Evolutionary conservation across 2,797 vertebrate species (phyloP), one percentile per base, ranked within the genome.

Genomic region (Sebastes minor): DNA sequence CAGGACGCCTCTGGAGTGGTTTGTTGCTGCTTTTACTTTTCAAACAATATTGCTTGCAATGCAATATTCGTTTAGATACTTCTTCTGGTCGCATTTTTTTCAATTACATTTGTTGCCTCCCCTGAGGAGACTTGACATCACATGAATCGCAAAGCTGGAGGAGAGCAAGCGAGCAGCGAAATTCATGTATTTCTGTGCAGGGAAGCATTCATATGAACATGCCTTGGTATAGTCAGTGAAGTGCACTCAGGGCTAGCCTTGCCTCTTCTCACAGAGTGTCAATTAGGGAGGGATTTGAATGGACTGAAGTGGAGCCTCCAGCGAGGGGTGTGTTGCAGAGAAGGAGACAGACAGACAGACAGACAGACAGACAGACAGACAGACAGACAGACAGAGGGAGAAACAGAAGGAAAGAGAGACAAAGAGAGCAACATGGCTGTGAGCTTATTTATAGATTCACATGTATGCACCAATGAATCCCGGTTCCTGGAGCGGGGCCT

Each of bases 241-340:
- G 93, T 92, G 92, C 89, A 91, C 91, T 92, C 88, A 75, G 90
- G 92, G 88, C 85, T 88, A 83, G 86, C 88, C 85, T 90, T 63
- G 88, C 85, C 88, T 91, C 83, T 86, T 84, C 88, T 88, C 88
- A 74, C 90, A 88, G 82, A 89, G 91, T 91, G 90, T 93, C 91
- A 93, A 92, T 94, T 94, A 93, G 91, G 86, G 85, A 86, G 85
- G 90, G 90, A 91, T 93, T 92, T 91, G 91, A 91, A 94, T 91
- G 90, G 89, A 80, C 90, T 91, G 76, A 82, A 92, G 90, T 89
- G 86, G 85, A 91, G 91, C 86, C 88, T 88, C 86, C 85, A 88
- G 88, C 81, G 88, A 91, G 86, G 88, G 89, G 81, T 88, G 86
- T 88, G 87, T 84, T 89, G 82, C 81, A 72, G 86, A 78, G 84